These are phyloP conservation scores for Empidonax traillii DNA, from an alignment of 2,113 vertebrate species.

Conservation along the genomic window DNA sequence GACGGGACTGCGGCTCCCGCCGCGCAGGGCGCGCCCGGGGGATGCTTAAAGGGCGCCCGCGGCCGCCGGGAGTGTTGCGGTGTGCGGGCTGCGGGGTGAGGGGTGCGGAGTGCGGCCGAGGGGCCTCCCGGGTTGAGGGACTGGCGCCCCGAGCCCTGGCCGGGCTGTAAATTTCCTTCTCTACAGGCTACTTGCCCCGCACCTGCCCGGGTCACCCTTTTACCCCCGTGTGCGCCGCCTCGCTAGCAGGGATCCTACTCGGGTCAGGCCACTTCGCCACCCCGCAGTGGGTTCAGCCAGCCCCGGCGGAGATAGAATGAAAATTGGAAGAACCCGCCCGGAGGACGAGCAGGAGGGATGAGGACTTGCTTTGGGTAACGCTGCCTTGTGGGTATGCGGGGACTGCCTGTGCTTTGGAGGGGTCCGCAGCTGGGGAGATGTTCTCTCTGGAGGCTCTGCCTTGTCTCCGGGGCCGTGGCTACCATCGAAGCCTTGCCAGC, in stretches of 20 bases:
- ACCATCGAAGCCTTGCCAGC: neutral
- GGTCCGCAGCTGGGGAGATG: rapidly evolving
- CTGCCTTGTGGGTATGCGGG: neutral
- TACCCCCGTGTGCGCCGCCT: no score
- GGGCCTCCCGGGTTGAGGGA: neutral
- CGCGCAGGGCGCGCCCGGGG: conserved; percentile 59
- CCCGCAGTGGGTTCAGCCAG: neutral
- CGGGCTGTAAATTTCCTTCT: neutral
- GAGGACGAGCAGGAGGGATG: conserved; percentile 11
- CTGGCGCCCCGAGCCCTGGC: neutral
- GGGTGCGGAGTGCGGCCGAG: neutral
- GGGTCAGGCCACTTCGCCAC: no score
- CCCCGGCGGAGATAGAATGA: neutral
- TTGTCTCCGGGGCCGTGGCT: neutral
- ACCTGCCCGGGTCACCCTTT: neutral
- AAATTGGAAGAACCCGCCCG: neutral
- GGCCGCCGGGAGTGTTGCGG: neutral
- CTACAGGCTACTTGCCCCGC: rapidly evolving
- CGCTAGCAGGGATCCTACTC: no score
- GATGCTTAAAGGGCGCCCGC: conserved; percentile 68
- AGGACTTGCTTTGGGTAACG: conserved; percentile 34
- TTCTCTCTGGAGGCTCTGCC: neutral
- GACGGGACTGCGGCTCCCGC: conserved; percentile 74
- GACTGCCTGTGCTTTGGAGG: neutral
- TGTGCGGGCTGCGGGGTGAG: neutral